These are phyloP conservation scores for Drosophila tani DNA, from an alignment of 1,140 invertebrate species.

Conservation along the genomic window DNA sequence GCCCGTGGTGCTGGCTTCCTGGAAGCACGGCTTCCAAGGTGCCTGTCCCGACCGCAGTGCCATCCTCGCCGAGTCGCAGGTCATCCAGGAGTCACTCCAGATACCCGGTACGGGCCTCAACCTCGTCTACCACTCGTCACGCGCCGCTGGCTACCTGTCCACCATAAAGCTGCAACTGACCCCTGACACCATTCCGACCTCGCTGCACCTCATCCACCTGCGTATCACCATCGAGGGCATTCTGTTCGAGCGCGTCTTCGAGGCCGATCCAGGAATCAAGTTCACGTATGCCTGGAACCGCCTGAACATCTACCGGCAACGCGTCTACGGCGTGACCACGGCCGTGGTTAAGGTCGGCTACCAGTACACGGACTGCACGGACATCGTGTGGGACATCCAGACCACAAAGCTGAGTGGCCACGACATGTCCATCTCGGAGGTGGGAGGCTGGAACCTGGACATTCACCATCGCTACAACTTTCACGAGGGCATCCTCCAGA, in stretches of 20 bases:
- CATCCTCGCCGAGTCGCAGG: conserved; percentile 97
- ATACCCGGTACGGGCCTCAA: conserved; percentile 97
- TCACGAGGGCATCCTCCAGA: conserved; percentile 98
- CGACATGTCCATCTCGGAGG: conserved; percentile 97
- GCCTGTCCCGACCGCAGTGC: conserved; percentile 96
- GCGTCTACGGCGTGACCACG: conserved; percentile 96
- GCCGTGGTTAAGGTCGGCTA: conserved; percentile 98
- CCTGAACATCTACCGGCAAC: conserved; percentile 97
- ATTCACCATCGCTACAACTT: conserved; percentile 99
- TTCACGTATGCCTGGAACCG: conserved; percentile 99
- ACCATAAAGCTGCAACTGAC: conserved; percentile 97
- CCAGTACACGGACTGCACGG: conserved; percentile 96
- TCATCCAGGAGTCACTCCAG: conserved; percentile 96
- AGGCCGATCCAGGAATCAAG: conserved; percentile 97
- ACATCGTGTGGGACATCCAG: conserved; percentile 97
- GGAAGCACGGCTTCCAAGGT: conserved; percentile 98
- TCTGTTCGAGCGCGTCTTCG: conserved; percentile 96
- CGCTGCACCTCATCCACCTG: conserved; percentile 94
- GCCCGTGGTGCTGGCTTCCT: conserved; percentile 96
- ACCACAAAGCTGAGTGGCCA: conserved; percentile 97
- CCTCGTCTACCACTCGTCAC: conserved; percentile 97
- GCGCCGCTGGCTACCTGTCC: conserved; percentile 95
- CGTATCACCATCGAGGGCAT: conserved; percentile 97
- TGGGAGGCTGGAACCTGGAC: conserved; percentile 98
- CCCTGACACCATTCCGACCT: conserved; percentile 92